Evolutionary conservation across 2,888 invertebrate species (phyloP).

Genomic region (Lasius platythorax): DNA sequence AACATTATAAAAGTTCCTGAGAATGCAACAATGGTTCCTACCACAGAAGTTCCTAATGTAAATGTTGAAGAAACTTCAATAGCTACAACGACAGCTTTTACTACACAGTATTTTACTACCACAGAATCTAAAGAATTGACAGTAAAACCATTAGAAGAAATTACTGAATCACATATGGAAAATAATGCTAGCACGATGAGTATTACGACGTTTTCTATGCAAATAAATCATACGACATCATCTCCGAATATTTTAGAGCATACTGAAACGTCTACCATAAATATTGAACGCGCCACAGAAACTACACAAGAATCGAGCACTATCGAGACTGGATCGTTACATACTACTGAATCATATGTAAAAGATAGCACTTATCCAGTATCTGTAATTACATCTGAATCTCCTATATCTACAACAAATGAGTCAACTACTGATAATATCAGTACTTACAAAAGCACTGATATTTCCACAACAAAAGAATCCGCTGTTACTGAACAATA

Average conservation of each 20-base stretch:
- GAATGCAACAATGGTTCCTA: constrained; percentile 43
- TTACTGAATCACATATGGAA: constrained; percentile 24
- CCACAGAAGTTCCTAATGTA: constrained; percentile 39
- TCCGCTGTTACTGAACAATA: constrained; percentile 5
- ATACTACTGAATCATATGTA: constrained; percentile 18
- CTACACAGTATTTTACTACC: neutral
- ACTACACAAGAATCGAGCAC: constrained; percentile 38
- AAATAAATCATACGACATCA: constrained; percentile 13
- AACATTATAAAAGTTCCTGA: constrained; percentile 29
- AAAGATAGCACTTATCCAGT: constrained; percentile 21
- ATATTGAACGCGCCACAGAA: constrained; percentile 37
- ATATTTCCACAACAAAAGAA: constrained; percentile 21
- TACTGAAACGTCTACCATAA: constrained; percentile 27
- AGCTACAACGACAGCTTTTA: constrained; percentile 9
- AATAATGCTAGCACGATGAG: neutral
- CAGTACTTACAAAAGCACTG: neutral
- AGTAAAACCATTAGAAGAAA: constrained; percentile 35
- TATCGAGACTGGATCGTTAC: neutral
- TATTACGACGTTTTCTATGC: constrained; percentile 1
- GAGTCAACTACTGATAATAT: neutral
- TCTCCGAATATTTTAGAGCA: constrained; percentile 4
- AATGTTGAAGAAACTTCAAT: neutral
- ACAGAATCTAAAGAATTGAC: constrained; percentile 49
- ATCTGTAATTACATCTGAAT: neutral
- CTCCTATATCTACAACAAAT: constrained; percentile 4